Percentiles rank a stretch among this genome's conserved stretches.
phyloP scores from a whole-genome alignment of 2,888 invertebrate genomes.

The Netelia virgata region DNA sequence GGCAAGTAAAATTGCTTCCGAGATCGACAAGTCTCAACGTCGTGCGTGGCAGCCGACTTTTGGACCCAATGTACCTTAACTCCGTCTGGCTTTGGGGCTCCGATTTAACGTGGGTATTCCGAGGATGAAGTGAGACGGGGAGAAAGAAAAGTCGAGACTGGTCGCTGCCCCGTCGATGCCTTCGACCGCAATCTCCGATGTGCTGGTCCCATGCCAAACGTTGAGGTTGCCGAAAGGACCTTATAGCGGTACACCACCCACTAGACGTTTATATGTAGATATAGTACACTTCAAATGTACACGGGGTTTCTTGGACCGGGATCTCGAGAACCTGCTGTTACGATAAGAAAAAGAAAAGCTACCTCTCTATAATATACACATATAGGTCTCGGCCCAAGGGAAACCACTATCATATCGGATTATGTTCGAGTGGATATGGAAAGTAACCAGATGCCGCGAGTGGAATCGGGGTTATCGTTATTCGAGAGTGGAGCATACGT shows the following conservation, averaged over 20 bases:
- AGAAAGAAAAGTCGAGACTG: conserved; percentile 47
- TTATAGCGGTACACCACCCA: conserved; percentile 62
- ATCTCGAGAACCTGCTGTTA: conserved; percentile 42
- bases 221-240: conserved; percentile 60
- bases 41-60: conserved; percentile 22
- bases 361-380: conserved; percentile 1
- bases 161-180: conserved; percentile 48
- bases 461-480: conserved; percentile 54
- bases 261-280: conserved; percentile 23
- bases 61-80: conserved; percentile 53
- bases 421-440: conserved; percentile 65
- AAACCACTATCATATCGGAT: conserved; percentile 64
- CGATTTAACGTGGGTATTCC: conserved; percentile 48
- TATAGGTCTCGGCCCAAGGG: conserved; percentile 15
- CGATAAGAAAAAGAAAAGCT: conserved; percentile 56
- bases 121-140: conserved; percentile 46
- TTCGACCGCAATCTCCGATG: conserved; percentile 63
- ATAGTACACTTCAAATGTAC: conserved; percentile 36
- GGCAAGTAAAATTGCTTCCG: conserved; percentile 65
- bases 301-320: conserved; percentile 30
- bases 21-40: conserved; percentile 47
- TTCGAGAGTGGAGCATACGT: conserved; percentile 42
- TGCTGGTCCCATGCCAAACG: conserved; percentile 64
- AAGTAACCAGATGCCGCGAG: conserved; percentile 59
- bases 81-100: conserved; percentile 38